These are phyloP conservation scores for Orius insidiosus DNA, from an alignment of 1,140 invertebrate genomes.

Conservation along the genomic window DNA sequence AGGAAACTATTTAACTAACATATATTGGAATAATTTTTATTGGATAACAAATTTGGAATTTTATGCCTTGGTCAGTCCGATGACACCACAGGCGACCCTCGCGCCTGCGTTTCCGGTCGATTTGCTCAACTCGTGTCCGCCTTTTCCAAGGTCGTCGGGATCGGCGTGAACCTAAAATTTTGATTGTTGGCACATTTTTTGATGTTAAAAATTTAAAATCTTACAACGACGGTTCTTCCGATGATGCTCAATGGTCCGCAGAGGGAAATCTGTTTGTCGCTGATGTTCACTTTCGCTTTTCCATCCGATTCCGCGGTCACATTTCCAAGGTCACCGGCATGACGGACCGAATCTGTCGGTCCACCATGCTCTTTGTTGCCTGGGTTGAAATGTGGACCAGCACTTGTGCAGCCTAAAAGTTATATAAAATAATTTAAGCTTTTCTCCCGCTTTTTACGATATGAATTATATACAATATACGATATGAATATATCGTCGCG, in stretches of 20 bases:
- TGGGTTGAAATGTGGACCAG: conserved; percentile 93
- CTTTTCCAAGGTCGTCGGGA: conserved; percentile 84
- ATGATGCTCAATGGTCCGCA: conserved; percentile 62
- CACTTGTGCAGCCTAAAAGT: conserved; percentile 74
- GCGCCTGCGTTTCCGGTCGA: conserved; percentile 95
- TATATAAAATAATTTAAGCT: too few species aligned
- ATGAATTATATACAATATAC: too few species aligned
- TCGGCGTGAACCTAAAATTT: conserved; percentile 63
- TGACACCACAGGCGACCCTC: conserved; percentile 88
- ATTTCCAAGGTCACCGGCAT: conserved; percentile 88
- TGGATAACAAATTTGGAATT: conserved; percentile 12
- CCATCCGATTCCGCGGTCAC: conserved; percentile 53
- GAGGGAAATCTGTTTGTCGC: conserved; percentile 54
- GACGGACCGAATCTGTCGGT: conserved; percentile 51
- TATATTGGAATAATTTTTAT: conserved; percentile 10
- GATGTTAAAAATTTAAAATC: conserved; percentile 16
- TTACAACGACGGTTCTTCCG: conserved; percentile 73
- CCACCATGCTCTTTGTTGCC: conserved; percentile 66
- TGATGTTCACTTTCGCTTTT: conserved; percentile 58
- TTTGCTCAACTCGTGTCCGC: conserved; percentile 83
- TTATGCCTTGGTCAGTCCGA: conserved; percentile 45
- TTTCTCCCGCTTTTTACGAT: too few species aligned
- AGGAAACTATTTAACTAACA: not conserved
- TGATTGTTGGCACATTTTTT: not conserved
- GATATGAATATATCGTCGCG: too few species aligned